Conservation (phyloP, 2,888 invertebrate genomes). For the Cordilura impudica region DNA sequence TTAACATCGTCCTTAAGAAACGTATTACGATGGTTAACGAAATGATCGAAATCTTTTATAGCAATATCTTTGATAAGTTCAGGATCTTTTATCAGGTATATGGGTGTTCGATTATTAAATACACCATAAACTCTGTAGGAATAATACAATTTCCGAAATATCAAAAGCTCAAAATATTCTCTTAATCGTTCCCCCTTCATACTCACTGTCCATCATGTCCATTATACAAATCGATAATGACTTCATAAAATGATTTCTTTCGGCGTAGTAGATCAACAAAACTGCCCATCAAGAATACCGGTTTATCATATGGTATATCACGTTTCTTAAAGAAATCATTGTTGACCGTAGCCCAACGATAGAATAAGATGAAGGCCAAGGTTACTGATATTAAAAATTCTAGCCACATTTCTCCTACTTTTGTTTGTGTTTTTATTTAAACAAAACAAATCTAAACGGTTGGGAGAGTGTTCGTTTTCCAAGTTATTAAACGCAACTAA, state of each 20-base stretch:
- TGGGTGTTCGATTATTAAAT: slow-evolving; percentile 77
- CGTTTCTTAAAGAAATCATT: slow-evolving; percentile 67
- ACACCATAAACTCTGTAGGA: slow-evolving; percentile 79
- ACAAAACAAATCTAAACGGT: no score
- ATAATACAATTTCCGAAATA: no score
- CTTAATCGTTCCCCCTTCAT: no score
- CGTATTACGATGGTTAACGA: slow-evolving; percentile 78
- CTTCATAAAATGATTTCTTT: slow-evolving; percentile 79
- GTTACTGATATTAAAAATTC: background rate
- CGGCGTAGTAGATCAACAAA: slow-evolving; percentile 62
- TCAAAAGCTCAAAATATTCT: no score
- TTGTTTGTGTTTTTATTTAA: no score
- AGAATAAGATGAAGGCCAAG: slow-evolving; percentile 59
- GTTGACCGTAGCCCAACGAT: slow-evolving; percentile 67
- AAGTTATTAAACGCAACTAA: no score
- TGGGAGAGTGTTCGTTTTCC: no score
- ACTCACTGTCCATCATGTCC: slow-evolving; percentile 76
- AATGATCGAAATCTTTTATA: slow-evolving; percentile 81
- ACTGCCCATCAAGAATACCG: slow-evolving; percentile 65
- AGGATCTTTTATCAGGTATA: slow-evolving; percentile 79
- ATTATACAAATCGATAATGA: slow-evolving; percentile 78
- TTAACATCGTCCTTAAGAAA: slow-evolving; percentile 75
- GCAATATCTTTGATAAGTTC: slow-evolving; percentile 80
- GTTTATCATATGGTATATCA: slow-evolving; percentile 64
- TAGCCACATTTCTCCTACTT: background rate